Evolutionary conservation across 2,113 vertebrate species (phyloP).

Genomic region (Tympanuchus pallidicinctus): DNA sequence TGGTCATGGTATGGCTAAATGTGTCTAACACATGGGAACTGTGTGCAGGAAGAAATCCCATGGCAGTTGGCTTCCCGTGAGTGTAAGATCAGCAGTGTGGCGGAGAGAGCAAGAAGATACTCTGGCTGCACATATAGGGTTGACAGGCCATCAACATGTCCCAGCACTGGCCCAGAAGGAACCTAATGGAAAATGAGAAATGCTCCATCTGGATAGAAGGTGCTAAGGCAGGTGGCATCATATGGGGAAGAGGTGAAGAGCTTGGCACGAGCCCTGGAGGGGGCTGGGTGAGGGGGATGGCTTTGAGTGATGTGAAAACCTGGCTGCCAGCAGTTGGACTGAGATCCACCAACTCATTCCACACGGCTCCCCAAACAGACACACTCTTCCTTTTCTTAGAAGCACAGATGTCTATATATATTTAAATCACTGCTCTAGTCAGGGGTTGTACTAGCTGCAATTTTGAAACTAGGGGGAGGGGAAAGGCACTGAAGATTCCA

Average conservation of each 20-base stretch:
- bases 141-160: background rate
- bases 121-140: background rate
- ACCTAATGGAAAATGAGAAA: background rate
- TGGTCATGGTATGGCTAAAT: background rate
- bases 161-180: background rate
- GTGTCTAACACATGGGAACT: background rate
- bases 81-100: background rate
- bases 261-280: background rate
- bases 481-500: conserved; percentile 50
- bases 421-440: conserved; percentile 55
- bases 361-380: conserved; percentile 62
- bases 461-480: conserved; percentile 22
- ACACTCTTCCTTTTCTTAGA: conserved; percentile 66
- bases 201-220: background rate
- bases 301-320: conserved; percentile 54
- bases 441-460: conserved; percentile 57
- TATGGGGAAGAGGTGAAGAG: background rate
- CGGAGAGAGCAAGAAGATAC: background rate
- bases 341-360: conserved; percentile 65
- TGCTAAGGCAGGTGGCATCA: conserved; percentile 39
- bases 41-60: background rate
- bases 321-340: conserved; percentile 56
- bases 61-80: background rate
- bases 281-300: background rate
- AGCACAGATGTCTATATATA: conserved; percentile 65